Base-by-base conservation (phyloP, 2,888 invertebrate genomes). In the Lepas anatifera region DNA sequence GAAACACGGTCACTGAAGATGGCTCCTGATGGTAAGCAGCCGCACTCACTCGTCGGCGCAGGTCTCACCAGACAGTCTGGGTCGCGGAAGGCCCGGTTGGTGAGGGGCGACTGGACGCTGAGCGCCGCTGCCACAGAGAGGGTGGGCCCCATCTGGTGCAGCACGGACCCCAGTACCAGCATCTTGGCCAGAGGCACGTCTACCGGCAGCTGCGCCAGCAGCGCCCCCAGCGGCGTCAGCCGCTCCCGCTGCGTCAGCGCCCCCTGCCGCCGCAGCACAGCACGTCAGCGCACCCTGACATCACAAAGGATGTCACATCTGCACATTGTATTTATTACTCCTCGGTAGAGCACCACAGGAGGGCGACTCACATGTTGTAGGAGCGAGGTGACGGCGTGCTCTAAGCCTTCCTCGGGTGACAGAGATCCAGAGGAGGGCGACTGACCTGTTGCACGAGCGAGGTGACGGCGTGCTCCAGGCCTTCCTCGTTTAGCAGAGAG, bases 171-270 rank as follows among this genome's bases (percentile, higher is more conserved):
- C 83, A 94, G 86, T 32, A 97, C 89, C 48, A 98, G 82, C 85
- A 99, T 95, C 83, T 99, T 99, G 1, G 97, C 97, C 70, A 99
- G 86, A 0, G 89, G 86, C 69, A 99, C 89, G 78, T 99, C 97
- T 0, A 99, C 94, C 0, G 99, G 99, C 27, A 99, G 81, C 78
- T 88, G 88, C 7, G 95, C 86, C 70, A 99, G 80, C 70, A 95
- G 89, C 77, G 87, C 86, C 1, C 96, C 99, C 69, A 96, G 84
- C 0, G 89, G 84, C 0, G 96, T 96, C 41, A 97, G 81, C 75
- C 87, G 88, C 78, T 94, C 90, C 74, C 89, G 87, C 4, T 87
- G 84, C 0, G 87, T 86, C 41, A 96, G 78, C 0, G 95, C 95
- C 52, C 89, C 90, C 87, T 92, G 78, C 92, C 80, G 93, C 92